Evolutionary conservation across 2,113 vertebrate species (phyloP).

Genomic region (Archocentrus centrarchus): DNA sequence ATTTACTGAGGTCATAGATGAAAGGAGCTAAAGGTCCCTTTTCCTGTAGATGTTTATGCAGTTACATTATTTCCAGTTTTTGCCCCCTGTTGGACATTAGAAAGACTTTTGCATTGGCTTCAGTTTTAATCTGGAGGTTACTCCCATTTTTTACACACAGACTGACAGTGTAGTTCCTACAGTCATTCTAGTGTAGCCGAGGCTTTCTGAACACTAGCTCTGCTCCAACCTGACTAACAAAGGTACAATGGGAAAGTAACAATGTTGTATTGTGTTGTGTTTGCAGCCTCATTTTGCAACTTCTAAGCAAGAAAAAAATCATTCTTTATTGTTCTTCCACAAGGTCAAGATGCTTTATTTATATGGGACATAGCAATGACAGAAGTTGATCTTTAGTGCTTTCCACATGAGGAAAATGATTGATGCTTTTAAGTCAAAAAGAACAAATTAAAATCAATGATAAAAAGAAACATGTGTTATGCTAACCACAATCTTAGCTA

Average conservation of each 20-base stretch:
- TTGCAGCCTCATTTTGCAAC: neutral
- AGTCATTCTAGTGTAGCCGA: neutral
- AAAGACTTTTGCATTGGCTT: too few species aligned
- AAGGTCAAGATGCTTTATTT: neutral
- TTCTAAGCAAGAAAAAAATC: neutral
- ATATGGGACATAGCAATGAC: too few species aligned
- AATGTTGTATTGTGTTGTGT: neutral
- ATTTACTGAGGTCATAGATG: neutral
- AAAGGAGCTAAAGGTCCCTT: neutral
- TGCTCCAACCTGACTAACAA: neutral
- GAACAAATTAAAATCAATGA: neutral
- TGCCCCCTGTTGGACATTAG: too few species aligned
- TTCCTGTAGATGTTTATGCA: neutral
- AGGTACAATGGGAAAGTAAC: neutral
- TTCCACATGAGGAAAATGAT: neutral
- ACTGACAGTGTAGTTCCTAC: neutral
- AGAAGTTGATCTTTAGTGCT: neutral
- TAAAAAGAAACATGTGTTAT: fast-evolving
- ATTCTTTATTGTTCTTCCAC: too few species aligned
- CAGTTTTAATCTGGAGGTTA: too few species aligned
- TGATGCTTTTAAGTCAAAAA: neutral
- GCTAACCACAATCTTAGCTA: neutral
- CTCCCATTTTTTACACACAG: too few species aligned
- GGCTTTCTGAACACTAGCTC: neutral
- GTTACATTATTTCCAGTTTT: neutral